These are phyloP conservation scores for Oegoconia quadripuncta DNA, from an alignment of 2,888 invertebrate genomes.

Conservation along the genomic window DNA sequence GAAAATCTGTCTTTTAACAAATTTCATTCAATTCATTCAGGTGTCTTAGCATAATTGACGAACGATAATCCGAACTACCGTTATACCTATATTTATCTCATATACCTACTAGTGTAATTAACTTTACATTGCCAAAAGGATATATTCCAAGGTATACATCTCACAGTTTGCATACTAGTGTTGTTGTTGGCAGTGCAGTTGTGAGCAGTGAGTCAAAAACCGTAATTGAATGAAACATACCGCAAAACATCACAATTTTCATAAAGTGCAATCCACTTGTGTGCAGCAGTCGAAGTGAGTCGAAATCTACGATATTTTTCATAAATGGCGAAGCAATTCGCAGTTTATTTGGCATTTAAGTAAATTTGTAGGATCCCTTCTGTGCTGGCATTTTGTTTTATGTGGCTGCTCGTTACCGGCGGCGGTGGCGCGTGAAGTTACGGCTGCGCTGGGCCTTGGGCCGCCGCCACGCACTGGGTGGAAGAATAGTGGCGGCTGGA, in stretches of 20 bases:
- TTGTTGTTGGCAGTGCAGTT: too few species aligned
- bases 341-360: constrained; percentile 77
- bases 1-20: too few species aligned
- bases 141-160: too few species aligned
- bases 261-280: neutral
- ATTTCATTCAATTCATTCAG: too few species aligned
- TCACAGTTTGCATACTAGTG: too few species aligned
- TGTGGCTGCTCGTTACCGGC: constrained; percentile 74
- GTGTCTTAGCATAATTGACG: too few species aligned
- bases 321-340: constrained; percentile 73
- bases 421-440: constrained; percentile 77
- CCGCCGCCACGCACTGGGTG: constrained; percentile 28
- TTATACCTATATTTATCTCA: too few species aligned
- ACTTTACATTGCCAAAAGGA: too few species aligned
- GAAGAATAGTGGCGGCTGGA: constrained; percentile 3
- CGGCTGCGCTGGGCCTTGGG: constrained; percentile 61
- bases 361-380: constrained; percentile 72
- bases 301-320: constrained; percentile 45
- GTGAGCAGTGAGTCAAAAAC: too few species aligned
- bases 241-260: neutral
- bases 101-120: too few species aligned
- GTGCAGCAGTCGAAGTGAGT: constrained; percentile 17
- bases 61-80: too few species aligned
- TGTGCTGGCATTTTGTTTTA: constrained; percentile 77
- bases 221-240: neutral